Evolutionary conservation across 2,797 vertebrate genomes (phyloP).

Genomic region (Botia almorhae): DNA sequence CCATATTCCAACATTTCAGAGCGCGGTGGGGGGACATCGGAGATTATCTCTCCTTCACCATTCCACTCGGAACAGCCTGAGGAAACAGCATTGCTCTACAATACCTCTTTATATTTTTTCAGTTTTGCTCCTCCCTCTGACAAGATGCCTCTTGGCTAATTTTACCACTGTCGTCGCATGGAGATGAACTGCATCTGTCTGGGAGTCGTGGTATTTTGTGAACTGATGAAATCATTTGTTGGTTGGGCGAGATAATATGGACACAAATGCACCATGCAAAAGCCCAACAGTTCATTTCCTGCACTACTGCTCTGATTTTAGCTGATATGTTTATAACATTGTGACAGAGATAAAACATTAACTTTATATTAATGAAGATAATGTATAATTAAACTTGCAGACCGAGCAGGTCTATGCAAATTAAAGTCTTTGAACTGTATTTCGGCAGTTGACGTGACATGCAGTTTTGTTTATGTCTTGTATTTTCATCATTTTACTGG

Average conservation of each 20-base stretch:
- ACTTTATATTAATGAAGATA: background rate
- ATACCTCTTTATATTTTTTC: background rate
- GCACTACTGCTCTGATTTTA: constrained; percentile 14
- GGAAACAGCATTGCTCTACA: constrained; percentile 2
- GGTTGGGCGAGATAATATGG: constrained; percentile 3
- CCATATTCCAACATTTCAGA: constrained; percentile 88
- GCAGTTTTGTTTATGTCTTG: background rate
- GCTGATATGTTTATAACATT: background rate
- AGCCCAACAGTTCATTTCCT: constrained; percentile 1
- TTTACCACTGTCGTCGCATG: constrained; percentile 27
- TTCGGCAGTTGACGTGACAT: background rate
- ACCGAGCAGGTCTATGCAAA: constrained; percentile 3
- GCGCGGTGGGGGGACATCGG: constrained; percentile 89
- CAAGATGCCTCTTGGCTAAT: constrained; percentile 17
- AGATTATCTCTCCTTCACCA: constrained; percentile 91
- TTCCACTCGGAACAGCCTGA: constrained; percentile 88
- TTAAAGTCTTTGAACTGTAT: background rate
- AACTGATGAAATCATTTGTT: constrained; percentile 21
- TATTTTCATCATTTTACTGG: background rate
- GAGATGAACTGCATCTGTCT: constrained; percentile 24
- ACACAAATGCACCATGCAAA: constrained; percentile 3
- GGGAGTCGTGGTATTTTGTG: constrained; percentile 30
- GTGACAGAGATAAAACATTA: constrained; percentile 1
- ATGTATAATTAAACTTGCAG: background rate
- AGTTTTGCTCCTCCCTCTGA: background rate